Conservation (phyloP, 2,797 vertebrate genomes). For the Brachymystax lenok region DNA sequence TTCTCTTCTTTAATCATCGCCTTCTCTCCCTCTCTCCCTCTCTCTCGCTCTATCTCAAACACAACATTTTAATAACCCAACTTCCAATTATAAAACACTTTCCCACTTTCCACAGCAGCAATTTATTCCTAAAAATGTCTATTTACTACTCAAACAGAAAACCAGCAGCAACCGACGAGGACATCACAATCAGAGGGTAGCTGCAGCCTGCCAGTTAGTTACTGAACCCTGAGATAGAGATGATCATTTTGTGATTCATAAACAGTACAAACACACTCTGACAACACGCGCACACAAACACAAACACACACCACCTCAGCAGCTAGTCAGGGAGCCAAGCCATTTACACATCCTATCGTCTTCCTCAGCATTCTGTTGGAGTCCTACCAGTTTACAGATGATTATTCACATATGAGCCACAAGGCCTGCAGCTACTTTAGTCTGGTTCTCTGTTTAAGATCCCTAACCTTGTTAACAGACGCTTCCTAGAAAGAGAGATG, state of each 20-base stretch:
- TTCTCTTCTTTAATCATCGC: background rate
- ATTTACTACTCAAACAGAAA: background rate
- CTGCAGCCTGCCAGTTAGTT: background rate
- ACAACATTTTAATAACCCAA: background rate
- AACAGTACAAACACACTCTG: slow-evolving; percentile 8
- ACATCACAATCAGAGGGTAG: background rate
- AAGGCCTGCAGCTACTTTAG: background rate
- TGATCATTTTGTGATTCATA: background rate
- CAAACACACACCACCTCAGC: background rate
- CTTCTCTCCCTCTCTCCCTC: background rate
- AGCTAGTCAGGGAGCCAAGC: background rate
- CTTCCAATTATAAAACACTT: background rate
- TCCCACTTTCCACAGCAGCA: background rate
- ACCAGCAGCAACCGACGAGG: background rate
- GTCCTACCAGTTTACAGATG: slow-evolving; percentile 7
- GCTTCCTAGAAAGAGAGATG: background rate
- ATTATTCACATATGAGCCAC: slow-evolving; percentile 3
- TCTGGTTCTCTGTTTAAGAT: background rate
- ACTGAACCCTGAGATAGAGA: background rate
- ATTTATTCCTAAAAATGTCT: background rate
- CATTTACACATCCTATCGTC: background rate
- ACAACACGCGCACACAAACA: slow-evolving; percentile 16
- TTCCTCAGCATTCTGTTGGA: background rate
- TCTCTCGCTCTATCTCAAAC: background rate
- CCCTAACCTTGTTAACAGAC: background rate